Percentiles rank a stretch among this genome's conserved stretches.
Conservation (phyloP, 2,113 vertebrate genomes). For the Uropsilus gracilis region DNA sequence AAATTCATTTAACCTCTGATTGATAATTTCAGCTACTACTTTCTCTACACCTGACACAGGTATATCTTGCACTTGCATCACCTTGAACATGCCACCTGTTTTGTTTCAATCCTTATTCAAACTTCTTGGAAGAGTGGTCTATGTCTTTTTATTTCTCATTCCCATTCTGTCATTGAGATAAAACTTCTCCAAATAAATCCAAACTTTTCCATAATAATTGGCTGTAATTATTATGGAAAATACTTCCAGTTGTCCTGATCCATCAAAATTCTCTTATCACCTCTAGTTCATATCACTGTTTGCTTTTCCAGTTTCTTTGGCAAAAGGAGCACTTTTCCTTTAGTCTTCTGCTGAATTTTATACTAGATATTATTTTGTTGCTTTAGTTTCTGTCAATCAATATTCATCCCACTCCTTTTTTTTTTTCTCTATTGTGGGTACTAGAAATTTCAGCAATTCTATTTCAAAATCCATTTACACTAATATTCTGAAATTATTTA, state of each 20-base stretch:
- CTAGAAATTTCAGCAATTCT: neutral
- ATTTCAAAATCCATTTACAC: neutral
- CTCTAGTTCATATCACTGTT: neutral
- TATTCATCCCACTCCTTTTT: neutral
- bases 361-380: neutral
- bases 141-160: neutral
- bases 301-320: neutral
- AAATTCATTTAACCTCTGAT: neutral
- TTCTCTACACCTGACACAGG: neutral
- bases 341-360: neutral
- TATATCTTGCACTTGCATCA: neutral
- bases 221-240: neutral
- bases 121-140: neutral
- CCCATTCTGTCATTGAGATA: neutral
- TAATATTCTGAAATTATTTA: neutral
- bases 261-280: neutral
- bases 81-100: neutral
- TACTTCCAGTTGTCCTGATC: neutral
- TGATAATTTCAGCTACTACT: neutral
- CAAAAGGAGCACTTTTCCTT: neutral
- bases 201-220: too few species aligned
- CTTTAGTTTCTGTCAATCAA: neutral
- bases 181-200: neutral
- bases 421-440: neutral
- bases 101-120: neutral